Evolutionary conservation across 2,888 invertebrate species (phyloP).

Genomic region (Elgonia sp.): DNA sequence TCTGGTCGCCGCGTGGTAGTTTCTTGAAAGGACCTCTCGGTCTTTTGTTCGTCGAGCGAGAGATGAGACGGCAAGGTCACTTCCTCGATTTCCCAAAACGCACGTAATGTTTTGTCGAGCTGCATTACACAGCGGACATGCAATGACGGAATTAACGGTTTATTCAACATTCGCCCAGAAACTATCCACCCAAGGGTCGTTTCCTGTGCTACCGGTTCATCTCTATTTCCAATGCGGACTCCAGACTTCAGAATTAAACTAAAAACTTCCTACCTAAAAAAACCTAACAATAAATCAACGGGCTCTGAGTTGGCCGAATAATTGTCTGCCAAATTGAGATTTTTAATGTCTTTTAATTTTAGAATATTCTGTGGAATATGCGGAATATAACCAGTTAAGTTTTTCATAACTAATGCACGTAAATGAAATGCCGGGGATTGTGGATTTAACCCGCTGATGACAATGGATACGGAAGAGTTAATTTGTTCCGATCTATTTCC

Average conservation of each 20-base stretch:
- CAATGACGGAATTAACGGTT: not conserved
- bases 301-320: not conserved
- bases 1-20: constrained; percentile 14
- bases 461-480: not conserved
- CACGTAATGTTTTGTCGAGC: constrained; percentile 27
- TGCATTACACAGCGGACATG: constrained; percentile 5
- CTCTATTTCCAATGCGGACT: not conserved
- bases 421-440: not conserved
- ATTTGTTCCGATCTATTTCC: not conserved
- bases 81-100: constrained; percentile 42
- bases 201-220: not conserved
- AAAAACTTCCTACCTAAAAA: not conserved
- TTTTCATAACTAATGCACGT: not conserved
- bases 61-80: not conserved
- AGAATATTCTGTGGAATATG: not conserved
- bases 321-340: not conserved
- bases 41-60: constrained; percentile 3
- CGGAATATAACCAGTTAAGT: not conserved
- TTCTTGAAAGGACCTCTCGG: constrained; percentile 3
- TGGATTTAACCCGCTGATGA: not conserved
- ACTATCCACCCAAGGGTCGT: not conserved
- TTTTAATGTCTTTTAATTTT: not conserved
- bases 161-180: not conserved
- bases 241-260: not conserved
- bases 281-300: not conserved